phyloP scores from a whole-genome alignment of 2,113 vertebrate species.

The Caretta caretta region DNA sequence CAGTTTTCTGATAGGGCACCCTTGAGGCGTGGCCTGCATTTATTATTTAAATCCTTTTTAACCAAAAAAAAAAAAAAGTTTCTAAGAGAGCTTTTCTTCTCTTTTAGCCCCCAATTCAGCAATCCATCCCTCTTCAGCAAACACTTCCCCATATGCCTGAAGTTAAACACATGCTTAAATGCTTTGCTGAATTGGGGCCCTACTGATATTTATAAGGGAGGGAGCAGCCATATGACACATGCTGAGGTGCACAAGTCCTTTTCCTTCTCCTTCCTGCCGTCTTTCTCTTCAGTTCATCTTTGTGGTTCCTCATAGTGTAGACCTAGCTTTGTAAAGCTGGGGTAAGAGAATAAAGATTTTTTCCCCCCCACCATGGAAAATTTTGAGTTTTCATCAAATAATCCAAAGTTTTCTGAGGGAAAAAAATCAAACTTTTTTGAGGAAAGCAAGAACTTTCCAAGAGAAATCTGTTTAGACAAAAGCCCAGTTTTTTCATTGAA shows the following conservation, averaged over 20 bases:
- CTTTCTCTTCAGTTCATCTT: neutral
- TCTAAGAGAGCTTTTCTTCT: neutral
- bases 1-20: neutral
- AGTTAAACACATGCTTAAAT: accelerated
- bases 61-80: neutral
- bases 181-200: neutral
- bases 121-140: accelerated
- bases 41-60: neutral
- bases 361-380: neutral
- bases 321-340: slow-evolving; percentile 48
- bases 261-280: accelerated
- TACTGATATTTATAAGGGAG: neutral
- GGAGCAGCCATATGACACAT: neutral
- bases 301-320: neutral
- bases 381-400: neutral
- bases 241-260: neutral
- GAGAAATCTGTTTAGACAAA: neutral
- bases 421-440: neutral
- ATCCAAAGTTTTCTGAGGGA: accelerated
- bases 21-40: neutral
- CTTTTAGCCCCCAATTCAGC: neutral
- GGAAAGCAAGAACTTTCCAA: neutral
- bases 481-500: neutral
- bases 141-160: accelerated
- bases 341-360: slow-evolving; percentile 68